Conservation (phyloP, 2,797 vertebrate species). For the Microctenopoma stevenorrisi region DNA sequence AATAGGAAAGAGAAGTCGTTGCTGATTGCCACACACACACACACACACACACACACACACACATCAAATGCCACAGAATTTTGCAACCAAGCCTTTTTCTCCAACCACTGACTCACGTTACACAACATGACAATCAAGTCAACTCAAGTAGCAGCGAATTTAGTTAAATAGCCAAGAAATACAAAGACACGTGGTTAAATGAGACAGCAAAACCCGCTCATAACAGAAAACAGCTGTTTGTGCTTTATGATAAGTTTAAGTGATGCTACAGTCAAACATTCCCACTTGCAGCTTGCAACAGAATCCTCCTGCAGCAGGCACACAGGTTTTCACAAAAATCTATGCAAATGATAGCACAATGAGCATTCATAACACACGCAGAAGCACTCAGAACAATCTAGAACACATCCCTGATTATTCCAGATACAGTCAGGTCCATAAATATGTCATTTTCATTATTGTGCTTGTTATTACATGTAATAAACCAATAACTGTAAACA, state of each 20-base stretch:
- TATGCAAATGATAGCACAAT: not conserved
- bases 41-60: slow-evolving; percentile 26
- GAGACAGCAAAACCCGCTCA: not conserved
- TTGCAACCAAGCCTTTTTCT: slow-evolving; percentile 9
- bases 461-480: too few species aligned
- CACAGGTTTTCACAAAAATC: slow-evolving; percentile 14
- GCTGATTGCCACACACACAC: slow-evolving; percentile 28
- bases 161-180: slow-evolving; percentile 11
- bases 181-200: not conserved
- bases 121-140: slow-evolving; percentile 5
- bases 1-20: slow-evolving; percentile 66
- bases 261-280: not conserved
- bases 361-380: not conserved
- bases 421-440: too few species aligned
- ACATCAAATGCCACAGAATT: slow-evolving; percentile 29
- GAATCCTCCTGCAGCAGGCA: slow-evolving; percentile 2
- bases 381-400: not conserved
- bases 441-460: too few species aligned
- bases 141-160: slow-evolving; percentile 10
- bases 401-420: not conserved
- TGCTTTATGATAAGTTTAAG: not conserved
- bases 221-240: slow-evolving; percentile 1
- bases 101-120: slow-evolving; percentile 15
- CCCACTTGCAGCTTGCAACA: not conserved
- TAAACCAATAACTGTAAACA: too few species aligned